Conservation (phyloP, 2,113 vertebrate species). For the Sula dactylatra region DNA sequence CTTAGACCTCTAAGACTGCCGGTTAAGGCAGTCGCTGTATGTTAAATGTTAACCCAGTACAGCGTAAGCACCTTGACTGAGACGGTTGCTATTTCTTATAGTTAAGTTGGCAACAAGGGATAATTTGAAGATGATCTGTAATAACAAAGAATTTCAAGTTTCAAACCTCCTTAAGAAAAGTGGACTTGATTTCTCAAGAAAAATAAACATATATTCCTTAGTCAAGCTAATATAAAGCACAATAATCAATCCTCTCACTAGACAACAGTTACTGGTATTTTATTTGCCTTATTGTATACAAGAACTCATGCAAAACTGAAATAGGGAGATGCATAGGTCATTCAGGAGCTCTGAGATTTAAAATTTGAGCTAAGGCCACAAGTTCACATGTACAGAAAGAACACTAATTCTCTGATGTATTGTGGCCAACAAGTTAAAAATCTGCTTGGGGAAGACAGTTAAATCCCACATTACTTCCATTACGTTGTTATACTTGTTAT, state of each 20-base stretch:
- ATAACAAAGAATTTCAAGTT: neutral
- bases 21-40: neutral
- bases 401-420: neutral
- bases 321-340: neutral
- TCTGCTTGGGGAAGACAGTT: neutral
- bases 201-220: neutral
- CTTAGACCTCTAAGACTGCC: neutral
- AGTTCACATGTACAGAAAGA: neutral
- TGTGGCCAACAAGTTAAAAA: neutral
- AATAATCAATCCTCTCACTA: neutral
- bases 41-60: neutral
- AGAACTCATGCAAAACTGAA: conserved; percentile 15
- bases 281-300: neutral
- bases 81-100: neutral
- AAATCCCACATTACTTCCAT: neutral
- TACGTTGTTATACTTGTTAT: neutral
- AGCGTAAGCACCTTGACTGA: neutral
- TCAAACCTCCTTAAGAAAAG: neutral
- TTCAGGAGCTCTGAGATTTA: neutral
- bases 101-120: neutral
- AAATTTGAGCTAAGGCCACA: neutral
- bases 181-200: neutral
- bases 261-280: neutral
- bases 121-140: neutral
- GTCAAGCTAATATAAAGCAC: neutral